Evolutionary conservation across 2,797 vertebrate genomes (phyloP).

Genomic region (Stomatorhinus walkeri): DNA sequence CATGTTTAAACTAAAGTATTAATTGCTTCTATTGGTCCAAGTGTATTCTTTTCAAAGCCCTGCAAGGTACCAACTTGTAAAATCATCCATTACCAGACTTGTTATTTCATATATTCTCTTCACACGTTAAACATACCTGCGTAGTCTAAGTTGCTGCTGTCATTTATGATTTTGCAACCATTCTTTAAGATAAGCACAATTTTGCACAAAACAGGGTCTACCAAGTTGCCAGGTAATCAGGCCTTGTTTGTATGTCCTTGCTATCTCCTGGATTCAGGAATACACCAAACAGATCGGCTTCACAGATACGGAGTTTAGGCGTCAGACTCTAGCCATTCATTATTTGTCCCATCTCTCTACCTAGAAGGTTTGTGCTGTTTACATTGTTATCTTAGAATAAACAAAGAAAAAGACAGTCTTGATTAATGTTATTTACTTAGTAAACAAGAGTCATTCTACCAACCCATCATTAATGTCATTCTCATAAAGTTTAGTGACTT

Average conservation of each 20-base stretch:
- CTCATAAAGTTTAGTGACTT: background rate
- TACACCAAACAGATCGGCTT: background rate
- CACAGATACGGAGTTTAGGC: background rate
- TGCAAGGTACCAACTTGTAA: background rate
- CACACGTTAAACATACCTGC: background rate
- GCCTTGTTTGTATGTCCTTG: background rate
- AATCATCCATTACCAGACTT: background rate
- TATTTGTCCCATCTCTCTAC: background rate
- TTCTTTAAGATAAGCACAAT: background rate
- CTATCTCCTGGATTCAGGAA: background rate
- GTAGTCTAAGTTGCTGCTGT: background rate
- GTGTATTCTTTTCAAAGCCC: background rate
- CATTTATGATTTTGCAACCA: background rate
- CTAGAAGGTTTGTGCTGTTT: background rate
- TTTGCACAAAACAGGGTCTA: background rate
- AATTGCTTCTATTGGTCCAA: slow-evolving; percentile 3
- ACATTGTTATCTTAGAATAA: background rate
- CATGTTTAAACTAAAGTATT: slow-evolving; percentile 11
- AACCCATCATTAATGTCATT: background rate
- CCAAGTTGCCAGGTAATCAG: background rate
- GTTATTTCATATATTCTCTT: background rate
- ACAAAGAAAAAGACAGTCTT: background rate
- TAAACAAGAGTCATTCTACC: background rate
- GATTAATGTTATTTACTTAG: background rate
- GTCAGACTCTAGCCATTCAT: background rate